These are phyloP conservation scores for Corythaeola cristata DNA, from an alignment of 2,113 vertebrate species.

Conservation along the genomic window DNA sequence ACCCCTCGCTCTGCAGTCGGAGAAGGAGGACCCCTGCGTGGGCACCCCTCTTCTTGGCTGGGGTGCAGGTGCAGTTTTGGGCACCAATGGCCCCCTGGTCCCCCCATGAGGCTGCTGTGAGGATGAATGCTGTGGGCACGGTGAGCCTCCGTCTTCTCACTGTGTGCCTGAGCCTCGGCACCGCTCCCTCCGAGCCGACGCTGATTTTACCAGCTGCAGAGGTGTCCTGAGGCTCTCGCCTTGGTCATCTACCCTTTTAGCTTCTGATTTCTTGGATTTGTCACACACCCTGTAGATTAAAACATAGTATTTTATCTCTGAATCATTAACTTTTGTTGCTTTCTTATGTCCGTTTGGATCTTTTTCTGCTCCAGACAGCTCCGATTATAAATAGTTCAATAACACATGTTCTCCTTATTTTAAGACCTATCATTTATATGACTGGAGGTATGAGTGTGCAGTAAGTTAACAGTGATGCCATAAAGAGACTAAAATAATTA, in stretches of 20 bases:
- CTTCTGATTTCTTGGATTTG: conserved; percentile 22
- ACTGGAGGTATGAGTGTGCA: conserved; percentile 70
- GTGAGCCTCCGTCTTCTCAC: rapidly evolving
- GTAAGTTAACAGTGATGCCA: conserved; percentile 71
- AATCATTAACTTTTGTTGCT: conserved; percentile 72
- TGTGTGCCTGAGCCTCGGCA: background rate
- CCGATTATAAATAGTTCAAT: conserved; percentile 77
- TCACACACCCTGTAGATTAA: conserved; percentile 58
- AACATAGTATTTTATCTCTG: conserved; percentile 63
- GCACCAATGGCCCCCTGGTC: no score
- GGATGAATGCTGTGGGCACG: background rate
- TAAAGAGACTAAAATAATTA: conserved; percentile 78
- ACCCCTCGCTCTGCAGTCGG: rapidly evolving
- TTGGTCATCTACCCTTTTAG: background rate
- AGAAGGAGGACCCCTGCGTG: rapidly evolving
- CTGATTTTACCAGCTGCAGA: background rate
- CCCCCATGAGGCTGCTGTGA: no score
- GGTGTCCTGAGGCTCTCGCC: background rate
- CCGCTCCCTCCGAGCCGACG: rapidly evolving
- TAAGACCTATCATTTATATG: conserved; percentile 67
- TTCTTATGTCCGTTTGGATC: conserved; percentile 39
- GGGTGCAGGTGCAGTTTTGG: rapidly evolving
- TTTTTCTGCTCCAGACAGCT: conserved; percentile 63
- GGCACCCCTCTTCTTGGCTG: rapidly evolving
- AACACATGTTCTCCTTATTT: conserved; percentile 72